Evolutionary conservation across 2,888 invertebrate species (phyloP).

Genomic region (Troides oblongomaculatus): DNA sequence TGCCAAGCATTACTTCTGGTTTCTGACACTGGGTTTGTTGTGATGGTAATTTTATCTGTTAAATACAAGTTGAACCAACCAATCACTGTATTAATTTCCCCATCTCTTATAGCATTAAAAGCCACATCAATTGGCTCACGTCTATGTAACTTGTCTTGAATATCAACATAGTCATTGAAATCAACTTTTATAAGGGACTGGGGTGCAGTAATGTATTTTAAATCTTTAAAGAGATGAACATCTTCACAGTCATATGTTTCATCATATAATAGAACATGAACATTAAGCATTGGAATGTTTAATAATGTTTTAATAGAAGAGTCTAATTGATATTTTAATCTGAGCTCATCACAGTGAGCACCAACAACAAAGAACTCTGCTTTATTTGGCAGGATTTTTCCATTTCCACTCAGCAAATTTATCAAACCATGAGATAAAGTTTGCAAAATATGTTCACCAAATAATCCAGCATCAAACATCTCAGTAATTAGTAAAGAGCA

Average conservation of each 20-base stretch:
- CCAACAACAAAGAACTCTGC: slow-evolving; percentile 83
- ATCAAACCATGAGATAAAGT: slow-evolving; percentile 85
- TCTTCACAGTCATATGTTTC: slow-evolving; percentile 87
- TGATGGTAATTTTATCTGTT: slow-evolving; percentile 80
- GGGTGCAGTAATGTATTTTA: slow-evolving; percentile 81
- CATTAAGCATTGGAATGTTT: slow-evolving; percentile 47
- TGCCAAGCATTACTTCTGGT: slow-evolving; percentile 85
- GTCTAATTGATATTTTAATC: slow-evolving; percentile 67
- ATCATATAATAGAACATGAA: slow-evolving; percentile 52
- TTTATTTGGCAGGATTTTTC: slow-evolving; percentile 80
- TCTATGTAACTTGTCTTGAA: slow-evolving; percentile 59
- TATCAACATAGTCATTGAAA: slow-evolving; percentile 80
- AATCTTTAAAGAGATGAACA: slow-evolving; percentile 76
- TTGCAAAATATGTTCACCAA: slow-evolving; percentile 86
- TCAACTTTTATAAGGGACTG: slow-evolving; percentile 79
- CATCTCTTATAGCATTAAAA: slow-evolving; percentile 63
- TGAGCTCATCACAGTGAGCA: slow-evolving; percentile 77
- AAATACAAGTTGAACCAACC: slow-evolving; percentile 88
- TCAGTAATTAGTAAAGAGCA: slow-evolving; percentile 86
- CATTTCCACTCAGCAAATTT: slow-evolving; percentile 72
- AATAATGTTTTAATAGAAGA: slow-evolving; percentile 48
- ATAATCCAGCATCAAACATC: slow-evolving; percentile 88
- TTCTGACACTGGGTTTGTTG: slow-evolving; percentile 79
- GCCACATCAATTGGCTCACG: slow-evolving; percentile 58
- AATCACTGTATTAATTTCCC: slow-evolving; percentile 82